Conservation (phyloP, 2,113 vertebrate species). For the Steatornis caripensis region DNA sequence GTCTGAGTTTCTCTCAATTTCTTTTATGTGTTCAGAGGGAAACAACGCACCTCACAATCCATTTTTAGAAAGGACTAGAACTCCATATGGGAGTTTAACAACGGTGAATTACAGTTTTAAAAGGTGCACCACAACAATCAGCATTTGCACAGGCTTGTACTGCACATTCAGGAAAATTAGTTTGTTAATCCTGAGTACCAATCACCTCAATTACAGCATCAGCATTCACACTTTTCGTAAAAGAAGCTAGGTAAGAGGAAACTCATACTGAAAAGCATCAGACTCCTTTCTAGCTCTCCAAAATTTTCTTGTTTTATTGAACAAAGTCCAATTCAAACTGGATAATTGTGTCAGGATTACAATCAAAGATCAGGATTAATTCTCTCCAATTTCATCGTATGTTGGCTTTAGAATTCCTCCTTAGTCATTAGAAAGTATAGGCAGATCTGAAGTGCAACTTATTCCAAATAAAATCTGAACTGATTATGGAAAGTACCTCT, state of each 20-base stretch:
- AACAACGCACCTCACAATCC: not conserved
- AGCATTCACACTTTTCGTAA: not conserved
- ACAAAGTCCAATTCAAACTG: not conserved
- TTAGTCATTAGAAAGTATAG: not conserved
- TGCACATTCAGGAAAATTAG: not conserved
- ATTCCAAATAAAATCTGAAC: not conserved
- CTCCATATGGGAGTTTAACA: not conserved
- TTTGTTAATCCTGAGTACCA: not conserved
- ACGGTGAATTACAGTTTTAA: not conserved
- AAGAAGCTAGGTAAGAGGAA: not conserved
- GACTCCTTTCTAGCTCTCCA: rapidly evolving
- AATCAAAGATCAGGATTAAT: not conserved
- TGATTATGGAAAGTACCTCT: not conserved
- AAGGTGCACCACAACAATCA: not conserved
- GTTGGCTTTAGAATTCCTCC: not conserved
- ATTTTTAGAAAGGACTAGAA: not conserved
- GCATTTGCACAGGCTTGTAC: not conserved
- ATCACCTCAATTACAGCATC: not conserved
- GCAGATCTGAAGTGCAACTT: not conserved
- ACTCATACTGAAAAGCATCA: not conserved
- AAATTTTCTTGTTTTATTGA: not conserved
- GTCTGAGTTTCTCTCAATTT: not conserved
- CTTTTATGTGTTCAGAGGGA: not conserved
- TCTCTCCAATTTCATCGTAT: not conserved
- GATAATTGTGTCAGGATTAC: not conserved